Evolutionary conservation across 2,888 invertebrate species (phyloP).

Genomic region (Merodon equestris): DNA sequence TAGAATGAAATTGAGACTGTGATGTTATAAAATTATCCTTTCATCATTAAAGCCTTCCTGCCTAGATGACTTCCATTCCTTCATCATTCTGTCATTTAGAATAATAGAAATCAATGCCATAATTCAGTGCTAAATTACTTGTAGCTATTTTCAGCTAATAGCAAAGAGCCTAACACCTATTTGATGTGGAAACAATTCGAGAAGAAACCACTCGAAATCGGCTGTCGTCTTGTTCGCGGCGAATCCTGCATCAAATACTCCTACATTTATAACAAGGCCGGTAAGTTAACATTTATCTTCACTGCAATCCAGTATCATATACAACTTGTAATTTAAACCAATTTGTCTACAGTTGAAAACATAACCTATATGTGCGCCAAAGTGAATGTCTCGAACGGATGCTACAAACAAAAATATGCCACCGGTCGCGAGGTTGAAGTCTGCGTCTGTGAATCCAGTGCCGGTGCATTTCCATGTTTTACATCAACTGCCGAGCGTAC

Average conservation of each 20-base stretch:
- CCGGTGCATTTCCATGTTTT: conserved; percentile 78
- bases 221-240: too few species aligned
- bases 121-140: too few species aligned
- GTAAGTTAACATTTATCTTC: conserved; percentile 78
- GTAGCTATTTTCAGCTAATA: not conserved
- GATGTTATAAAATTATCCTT: too few species aligned
- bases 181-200: too few species aligned
- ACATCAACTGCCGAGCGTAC: conserved; percentile 43
- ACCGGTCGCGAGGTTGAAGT: conserved; percentile 80
- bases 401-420: conserved; percentile 80
- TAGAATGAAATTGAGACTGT: too few species aligned
- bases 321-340: too few species aligned
- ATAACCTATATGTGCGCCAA: conserved; percentile 86
- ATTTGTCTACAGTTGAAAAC: conserved; percentile 81
- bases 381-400: conserved; percentile 82
- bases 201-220: too few species aligned
- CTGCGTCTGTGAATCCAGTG: conserved; percentile 79
- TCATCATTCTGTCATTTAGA: too few species aligned
- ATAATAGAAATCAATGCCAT: too few species aligned
- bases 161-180: not conserved
- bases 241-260: conserved; percentile 83
- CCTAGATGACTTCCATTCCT: too few species aligned
- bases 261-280: conserved; percentile 82
- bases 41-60: too few species aligned
- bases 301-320: not conserved